Evolutionary conservation across 1,140 invertebrate genomes (phyloP).

Genomic region (Drosophila sucinea): DNA sequence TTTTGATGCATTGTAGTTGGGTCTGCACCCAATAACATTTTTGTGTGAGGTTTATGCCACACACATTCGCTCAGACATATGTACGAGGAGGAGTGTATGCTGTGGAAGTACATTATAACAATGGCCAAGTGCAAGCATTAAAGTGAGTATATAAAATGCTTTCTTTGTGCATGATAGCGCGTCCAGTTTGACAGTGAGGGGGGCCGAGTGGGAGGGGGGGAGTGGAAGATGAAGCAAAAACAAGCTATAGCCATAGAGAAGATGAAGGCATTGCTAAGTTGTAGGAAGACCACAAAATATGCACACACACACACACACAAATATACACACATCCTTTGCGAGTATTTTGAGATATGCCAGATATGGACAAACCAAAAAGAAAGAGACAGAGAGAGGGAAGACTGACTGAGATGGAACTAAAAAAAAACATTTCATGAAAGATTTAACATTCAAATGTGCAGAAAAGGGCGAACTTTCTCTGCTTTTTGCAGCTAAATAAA

Average conservation of each 20-base stretch:
- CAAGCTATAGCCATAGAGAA: conserved; percentile 54
- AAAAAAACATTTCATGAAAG: conserved; percentile 73
- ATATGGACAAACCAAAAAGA: conserved; percentile 41
- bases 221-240: conserved; percentile 52
- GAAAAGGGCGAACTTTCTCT: conserved; percentile 30
- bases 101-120: conserved; percentile 69
- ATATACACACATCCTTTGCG: conserved; percentile 21
- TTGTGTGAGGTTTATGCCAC: conserved; percentile 12
- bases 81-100: background rate
- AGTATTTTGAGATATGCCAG: conserved; percentile 61
- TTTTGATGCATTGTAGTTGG: conserved; percentile 43
- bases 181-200: conserved; percentile 39
- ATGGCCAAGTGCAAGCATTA: conserved; percentile 70
- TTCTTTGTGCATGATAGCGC: conserved; percentile 67
- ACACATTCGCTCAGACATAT: conserved; percentile 15
- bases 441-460: conserved; percentile 81
- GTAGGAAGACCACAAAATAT: conserved; percentile 60
- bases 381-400: conserved; percentile 29
- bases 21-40: conserved; percentile 17
- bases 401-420: conserved; percentile 22
- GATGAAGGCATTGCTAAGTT: conserved; percentile 68
- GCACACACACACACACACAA: conserved; percentile 35
- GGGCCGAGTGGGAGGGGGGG: conserved; percentile 16
- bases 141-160: conserved; percentile 73
- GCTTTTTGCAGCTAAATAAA: conserved; percentile 65